Base-by-base conservation (phyloP, 2,888 invertebrate genomes). In the Molanna angustata region DNA sequence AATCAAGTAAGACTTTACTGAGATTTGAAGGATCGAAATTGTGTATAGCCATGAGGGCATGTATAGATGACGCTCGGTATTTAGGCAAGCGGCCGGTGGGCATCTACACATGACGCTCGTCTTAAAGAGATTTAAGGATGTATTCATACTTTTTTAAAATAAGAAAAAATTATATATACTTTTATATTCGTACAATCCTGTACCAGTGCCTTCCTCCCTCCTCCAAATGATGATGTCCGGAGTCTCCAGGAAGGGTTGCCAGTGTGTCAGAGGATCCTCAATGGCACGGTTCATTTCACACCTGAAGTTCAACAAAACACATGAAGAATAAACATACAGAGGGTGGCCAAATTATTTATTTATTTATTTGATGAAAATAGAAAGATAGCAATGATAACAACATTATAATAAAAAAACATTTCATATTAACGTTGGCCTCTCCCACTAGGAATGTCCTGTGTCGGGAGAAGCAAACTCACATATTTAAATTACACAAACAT, bases 211-310 rank as follows among this genome's bases (percentile, higher is more conserved):
- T 61, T 85, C 84, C 64, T 85, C 82, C 61, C 83, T 84, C 53
- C 88, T 76, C 93, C 93, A 94, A 31, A 93, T 85, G 11, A 90
- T 74, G 65, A 91, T 83, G 64, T 90, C 87, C 46, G 86, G 79
- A 11, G 87, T 82, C 65, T 90, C 88, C 62, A 92, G 82, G 65
- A 88, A 93, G 0, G 90, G 87, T 46, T 79, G 75, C 93, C 90
- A 90, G 13, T 83, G 79, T 20, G 80, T 79, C 1, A 68, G 69
- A 2, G 64, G 68, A 50, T 44, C 60, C 33, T 3, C 58, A 6
- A 43, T 35, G 3, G 56, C 59, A 32, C 32, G 46, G 35, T 59
- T 59, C n/a, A 54, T 46, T n/a, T 40, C 32, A 33, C 60, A 57
- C 16, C 56, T 56, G 46, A 16, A 47, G 18, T 14, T 27, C 27